Evolutionary conservation across 2,113 vertebrate species (phyloP), one percentile per base, ranked within the genome.

Genomic region (Ochotona curzoniae): DNA sequence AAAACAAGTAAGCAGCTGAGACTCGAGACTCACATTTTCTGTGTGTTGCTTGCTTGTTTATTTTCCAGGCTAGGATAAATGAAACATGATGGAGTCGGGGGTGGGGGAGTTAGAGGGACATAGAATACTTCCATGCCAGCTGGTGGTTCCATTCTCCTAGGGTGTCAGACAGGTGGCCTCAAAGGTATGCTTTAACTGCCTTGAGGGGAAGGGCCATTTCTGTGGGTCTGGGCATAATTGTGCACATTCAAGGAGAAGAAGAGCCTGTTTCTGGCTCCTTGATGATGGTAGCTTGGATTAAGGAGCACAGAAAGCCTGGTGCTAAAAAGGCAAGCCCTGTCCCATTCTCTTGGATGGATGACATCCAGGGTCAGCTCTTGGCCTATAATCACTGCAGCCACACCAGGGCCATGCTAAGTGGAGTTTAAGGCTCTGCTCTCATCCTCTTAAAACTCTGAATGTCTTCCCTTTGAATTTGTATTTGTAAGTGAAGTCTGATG

Each of bases 21-120:
- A 79, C 25, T 25, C 20, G 35, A 87, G 4, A 32, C 28, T 54
- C 54, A 30, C 5, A 61, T 71, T 78, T 61, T 35, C 21, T 32
- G 15, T 49, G 13, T 70, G 15, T 79, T 83, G 84, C 61, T 89
- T 30, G 6, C 44, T 87, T 83, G 4, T 82, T 67, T 78, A 8
- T 51, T 54, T 87, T 87, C 44, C 25, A 76, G n/a, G 76, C 47
- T 26, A 76, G 66, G 54, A 74, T 88, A 93, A 69, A 81, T 64
- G 71, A 71, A 85, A 75, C 26, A 12, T 54, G 5, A n/a, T n/a
- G 20, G 51, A 57, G 17, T 73, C 38, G 8, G 35, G 67, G 25
- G 54, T 47, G 26, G 35, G 51, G 38, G 57, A 26, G 38, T 2
- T 5, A 10, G 2, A 70, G 18, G 44, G 38, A 80, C 54, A 57